Evolutionary conservation across 2,797 vertebrate species (phyloP), one percentile per base, ranked within the genome.

Genomic region (Tapera naevia): DNA sequence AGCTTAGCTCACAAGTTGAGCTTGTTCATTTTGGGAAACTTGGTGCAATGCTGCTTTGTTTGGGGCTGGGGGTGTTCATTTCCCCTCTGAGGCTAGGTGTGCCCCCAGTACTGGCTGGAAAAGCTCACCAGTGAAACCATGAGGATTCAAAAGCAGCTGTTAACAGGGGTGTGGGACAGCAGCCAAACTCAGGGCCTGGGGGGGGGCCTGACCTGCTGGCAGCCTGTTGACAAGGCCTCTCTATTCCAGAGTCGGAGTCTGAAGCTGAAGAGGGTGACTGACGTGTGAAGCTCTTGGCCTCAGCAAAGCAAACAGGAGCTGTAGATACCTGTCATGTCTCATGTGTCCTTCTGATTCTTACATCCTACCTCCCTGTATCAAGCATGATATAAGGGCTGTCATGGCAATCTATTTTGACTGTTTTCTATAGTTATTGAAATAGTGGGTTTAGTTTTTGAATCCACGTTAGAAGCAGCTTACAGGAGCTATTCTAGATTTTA

Each of bases 191-290:
- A 11, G n/a, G 0, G 46, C 30, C 51, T 5, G 28, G 3, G 5
- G 14, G 28, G 14, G 28, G 33, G 12, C 4, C 10, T 43, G n/a
- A 27, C 30, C 46, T 2, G 0, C 1, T 37, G 71, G 17, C 80
- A 73, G 69, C 17, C 50, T 60, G 21, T 10, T 94, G 54, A 86
- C 1, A 2, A 21, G 5, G 17, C 91, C 60, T 91, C 45, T 89
- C 81, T 87, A 67, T 96, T 97, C 91, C 98, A 99, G 99, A 99
- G 97, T 99, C 99, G 0, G 99, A 99, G 76, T 99, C 99, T 14
- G 99, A 99, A 51, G 99, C 98, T 82, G 99, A 99, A 97, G 99
- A 99, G 91, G 99, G 98, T 27, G 99, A 99, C 98, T 99, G 97
- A 98, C 95, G 97, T 92, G 97, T 98, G 96, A 94, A 95, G 95